These are phyloP conservation scores for Atopsyche davidsoni DNA, from an alignment of 1,140 invertebrate species.

Conservation along the genomic window DNA sequence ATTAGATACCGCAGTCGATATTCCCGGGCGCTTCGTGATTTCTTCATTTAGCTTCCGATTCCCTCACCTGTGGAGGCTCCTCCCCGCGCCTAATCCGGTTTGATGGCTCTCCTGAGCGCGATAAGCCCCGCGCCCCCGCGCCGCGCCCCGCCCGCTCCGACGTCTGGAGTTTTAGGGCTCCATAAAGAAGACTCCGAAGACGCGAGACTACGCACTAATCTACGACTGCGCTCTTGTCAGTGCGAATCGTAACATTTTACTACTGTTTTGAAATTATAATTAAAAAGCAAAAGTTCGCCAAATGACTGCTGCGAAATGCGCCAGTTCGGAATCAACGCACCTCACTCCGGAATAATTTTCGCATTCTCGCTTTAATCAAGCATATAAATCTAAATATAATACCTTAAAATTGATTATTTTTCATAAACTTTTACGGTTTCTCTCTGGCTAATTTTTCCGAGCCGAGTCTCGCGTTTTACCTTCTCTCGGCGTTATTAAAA, in stretches of 20 bases:
- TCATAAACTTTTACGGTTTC: too few species aligned
- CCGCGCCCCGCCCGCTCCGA: neutral
- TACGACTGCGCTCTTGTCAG: slow-evolving; percentile 10
- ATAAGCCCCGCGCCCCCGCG: slow-evolving; percentile 11
- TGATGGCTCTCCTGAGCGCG: slow-evolving; percentile 21
- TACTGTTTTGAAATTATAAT: slow-evolving; percentile 23
- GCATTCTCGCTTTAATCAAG: too few species aligned
- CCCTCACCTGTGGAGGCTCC: slow-evolving; percentile 9
- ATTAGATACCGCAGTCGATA: slow-evolving; percentile 18
- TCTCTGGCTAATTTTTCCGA: too few species aligned
- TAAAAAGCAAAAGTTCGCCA: slow-evolving; percentile 21
- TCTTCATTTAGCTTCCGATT: slow-evolving; percentile 19
- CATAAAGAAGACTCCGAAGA: neutral
- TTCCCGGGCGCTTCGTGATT: slow-evolving; percentile 10
- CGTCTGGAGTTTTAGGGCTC: neutral
- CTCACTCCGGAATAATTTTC: too few species aligned
- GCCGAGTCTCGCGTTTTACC: too few species aligned
- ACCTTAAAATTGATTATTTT: too few species aligned
- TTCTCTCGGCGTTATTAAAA: too few species aligned
- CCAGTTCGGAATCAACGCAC: too few species aligned
- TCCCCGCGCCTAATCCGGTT: slow-evolving; percentile 23
- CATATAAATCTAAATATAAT: too few species aligned
- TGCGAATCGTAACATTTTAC: slow-evolving; percentile 20
- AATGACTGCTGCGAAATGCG: slow-evolving; percentile 13
- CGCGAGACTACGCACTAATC: slow-evolving; percentile 4